Conservation (phyloP, 2,888 invertebrate species). For the Unio delphinus region DNA sequence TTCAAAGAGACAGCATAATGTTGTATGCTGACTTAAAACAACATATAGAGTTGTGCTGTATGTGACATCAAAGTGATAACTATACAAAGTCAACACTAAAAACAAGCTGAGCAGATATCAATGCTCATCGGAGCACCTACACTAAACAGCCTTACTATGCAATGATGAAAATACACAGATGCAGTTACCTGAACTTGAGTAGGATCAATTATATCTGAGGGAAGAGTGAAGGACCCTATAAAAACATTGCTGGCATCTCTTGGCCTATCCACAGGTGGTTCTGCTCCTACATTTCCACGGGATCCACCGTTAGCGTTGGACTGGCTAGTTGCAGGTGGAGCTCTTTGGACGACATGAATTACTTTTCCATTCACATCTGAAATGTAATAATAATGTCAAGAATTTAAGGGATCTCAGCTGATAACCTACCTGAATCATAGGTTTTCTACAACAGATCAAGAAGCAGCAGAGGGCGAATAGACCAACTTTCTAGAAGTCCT, state of each 20-base stretch:
- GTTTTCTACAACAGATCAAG: too few species aligned
- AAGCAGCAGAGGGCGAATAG: too few species aligned
- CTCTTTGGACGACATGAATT: slow-evolving; percentile 90
- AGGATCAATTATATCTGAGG: slow-evolving; percentile 66
- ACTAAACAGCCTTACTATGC: background rate
- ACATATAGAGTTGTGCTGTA: too few species aligned
- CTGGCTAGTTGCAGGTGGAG: slow-evolving; percentile 78
- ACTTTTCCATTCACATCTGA: slow-evolving; percentile 90
- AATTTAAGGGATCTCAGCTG: too few species aligned
- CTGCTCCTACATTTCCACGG: slow-evolving; percentile 81
- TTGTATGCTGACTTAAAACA: too few species aligned
- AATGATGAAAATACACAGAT: background rate
- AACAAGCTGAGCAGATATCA: too few species aligned
- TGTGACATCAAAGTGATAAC: too few species aligned
- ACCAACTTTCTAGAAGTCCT: too few species aligned
- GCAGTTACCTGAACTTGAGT: slow-evolving; percentile 66
- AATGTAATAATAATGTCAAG: slow-evolving; percentile 9
- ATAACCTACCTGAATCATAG: background rate
- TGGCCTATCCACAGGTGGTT: slow-evolving; percentile 80
- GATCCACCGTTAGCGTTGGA: slow-evolving; percentile 17
- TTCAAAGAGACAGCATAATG: too few species aligned
- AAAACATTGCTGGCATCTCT: slow-evolving; percentile 78
- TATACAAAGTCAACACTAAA: too few species aligned
- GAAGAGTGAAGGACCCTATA: slow-evolving; percentile 69
- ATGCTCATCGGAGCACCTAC: too few species aligned